Base-by-base conservation (phyloP, 1,140 invertebrate genomes). In the Sycobia sp. region DNA sequence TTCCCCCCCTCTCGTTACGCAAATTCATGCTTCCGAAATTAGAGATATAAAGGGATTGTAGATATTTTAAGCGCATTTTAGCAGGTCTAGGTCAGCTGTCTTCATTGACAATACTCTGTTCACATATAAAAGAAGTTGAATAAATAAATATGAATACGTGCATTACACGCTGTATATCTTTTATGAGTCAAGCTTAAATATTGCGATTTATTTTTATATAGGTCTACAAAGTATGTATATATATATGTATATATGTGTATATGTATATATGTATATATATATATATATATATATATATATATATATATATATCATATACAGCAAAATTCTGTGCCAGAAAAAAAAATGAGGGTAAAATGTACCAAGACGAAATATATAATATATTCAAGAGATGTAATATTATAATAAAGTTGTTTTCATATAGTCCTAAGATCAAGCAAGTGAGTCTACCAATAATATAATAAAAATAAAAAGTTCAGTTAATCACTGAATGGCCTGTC, bases 161-260 rank as follows among this genome's bases (percentile, higher is more conserved):
- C 22, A 32, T 41, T 41, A 54, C 3, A 25, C 3, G 39, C 43
- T 67, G n/a, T n/a, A 27, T 68, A 55, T 68, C 57, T 60, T 50
- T 68, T 29, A 59, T 58, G 60, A 46, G 68, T 63, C 58, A 44
- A 67, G 68, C 58, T 72, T 73, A 69, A 70, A 65, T 62, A 65
- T 62, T 70, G 67, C 67, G 66, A 72, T 75, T 77, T 77, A 77
- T 77, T 77, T 77, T 77, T 77, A 67, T 77, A 76, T 67, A 77
- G 69, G 76, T 73, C 70, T 75, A 69, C 64, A 72, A 68, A 63
- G 47, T 69, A 57, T 46, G n/a, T n/a, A n/a, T n/a, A n/a, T n/a
- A n/a, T n/a, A n/a, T n/a, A n/a, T n/a, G n/a, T n/a, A n/a, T n/a
- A n/a, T n/a, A n/a, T n/a, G n/a, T n/a, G n/a, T n/a, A n/a, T n/a